phyloP scores from a whole-genome alignment of 2,113 vertebrate genomes.

The Elaphurus davidianus region DNA sequence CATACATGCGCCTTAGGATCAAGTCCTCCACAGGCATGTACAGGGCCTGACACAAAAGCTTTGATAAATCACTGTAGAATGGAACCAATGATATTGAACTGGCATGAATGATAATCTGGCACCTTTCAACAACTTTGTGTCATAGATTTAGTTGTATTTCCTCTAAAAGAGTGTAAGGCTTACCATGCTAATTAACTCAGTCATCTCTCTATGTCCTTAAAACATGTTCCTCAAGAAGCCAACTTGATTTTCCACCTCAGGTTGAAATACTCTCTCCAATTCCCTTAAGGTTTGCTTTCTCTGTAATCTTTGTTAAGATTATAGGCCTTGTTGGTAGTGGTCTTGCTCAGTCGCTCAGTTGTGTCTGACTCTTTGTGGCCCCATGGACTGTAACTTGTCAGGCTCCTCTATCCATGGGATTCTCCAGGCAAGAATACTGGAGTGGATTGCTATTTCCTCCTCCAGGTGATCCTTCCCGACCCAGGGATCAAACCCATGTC shows the following conservation, averaged over 20 bases:
- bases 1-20: not conserved
- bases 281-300: not conserved
- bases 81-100: constrained; percentile 7
- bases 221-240: not conserved
- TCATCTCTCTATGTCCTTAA: not conserved
- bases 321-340: not conserved
- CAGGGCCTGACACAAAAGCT: not conserved
- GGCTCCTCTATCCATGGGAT: not conserved
- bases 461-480: not conserved
- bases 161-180: not conserved
- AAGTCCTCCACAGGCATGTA: not conserved
- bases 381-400: not conserved
- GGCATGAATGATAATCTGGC: not conserved
- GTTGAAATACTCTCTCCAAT: constrained; percentile 21
- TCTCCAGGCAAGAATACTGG: not conserved
- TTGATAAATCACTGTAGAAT: not conserved
- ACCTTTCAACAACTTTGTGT: not conserved
- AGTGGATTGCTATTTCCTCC: not conserved
- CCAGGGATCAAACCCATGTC: not conserved
- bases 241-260: not conserved
- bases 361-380: not conserved
- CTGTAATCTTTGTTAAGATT: not conserved
- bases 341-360: not conserved
- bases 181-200: not conserved
- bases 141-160: not conserved